A percentile compares a stretch with the other conserved stretches of the same genome.
phyloP scores from a whole-genome alignment of 2,113 vertebrate species.

The Abramis brama region DNA sequence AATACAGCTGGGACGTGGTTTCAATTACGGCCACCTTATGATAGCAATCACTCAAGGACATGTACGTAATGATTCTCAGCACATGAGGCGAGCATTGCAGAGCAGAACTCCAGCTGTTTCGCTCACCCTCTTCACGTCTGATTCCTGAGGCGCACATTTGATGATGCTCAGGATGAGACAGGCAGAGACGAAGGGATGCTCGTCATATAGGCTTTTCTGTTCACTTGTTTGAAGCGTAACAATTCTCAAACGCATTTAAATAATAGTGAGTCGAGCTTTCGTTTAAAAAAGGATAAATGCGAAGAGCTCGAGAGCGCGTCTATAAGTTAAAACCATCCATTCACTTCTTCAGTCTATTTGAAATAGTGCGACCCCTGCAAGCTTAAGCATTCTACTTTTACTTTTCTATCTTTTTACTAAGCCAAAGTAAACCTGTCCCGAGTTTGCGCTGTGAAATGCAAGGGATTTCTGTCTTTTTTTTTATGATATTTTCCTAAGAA shows the following conservation, averaged over 20 bases:
- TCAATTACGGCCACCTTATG: conserved; percentile 37
- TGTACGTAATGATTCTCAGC: conserved; percentile 50
- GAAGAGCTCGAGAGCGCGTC: not conserved
- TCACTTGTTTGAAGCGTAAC: not conserved
- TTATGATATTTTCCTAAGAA: conserved; percentile 5
- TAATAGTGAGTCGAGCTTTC: not conserved
- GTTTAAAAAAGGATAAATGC: not conserved
- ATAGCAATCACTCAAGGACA: conserved; percentile 44
- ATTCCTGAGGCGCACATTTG: not conserved
- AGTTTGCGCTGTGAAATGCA: not conserved
- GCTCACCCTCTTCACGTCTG: conserved; percentile 1
- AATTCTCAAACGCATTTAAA: not conserved
- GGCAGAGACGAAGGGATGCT: conserved; percentile 10
- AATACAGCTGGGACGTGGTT: conserved; percentile 17
- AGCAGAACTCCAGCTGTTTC: conserved; percentile 39
- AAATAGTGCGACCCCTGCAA: not conserved
- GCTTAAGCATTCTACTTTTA: not conserved
- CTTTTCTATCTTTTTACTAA: not conserved
- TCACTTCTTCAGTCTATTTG: not conserved
- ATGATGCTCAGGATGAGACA: conserved; percentile 15
- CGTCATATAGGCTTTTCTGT: too few species aligned
- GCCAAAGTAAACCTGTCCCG: not conserved
- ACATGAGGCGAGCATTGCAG: conserved; percentile 1
- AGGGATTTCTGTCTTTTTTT: conserved; percentile 11
- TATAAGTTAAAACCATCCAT: not conserved